Evolutionary conservation across 2,888 invertebrate species (phyloP), one percentile per base, ranked within the genome.

Genomic region (Xanthorhoe spadicearia): DNA sequence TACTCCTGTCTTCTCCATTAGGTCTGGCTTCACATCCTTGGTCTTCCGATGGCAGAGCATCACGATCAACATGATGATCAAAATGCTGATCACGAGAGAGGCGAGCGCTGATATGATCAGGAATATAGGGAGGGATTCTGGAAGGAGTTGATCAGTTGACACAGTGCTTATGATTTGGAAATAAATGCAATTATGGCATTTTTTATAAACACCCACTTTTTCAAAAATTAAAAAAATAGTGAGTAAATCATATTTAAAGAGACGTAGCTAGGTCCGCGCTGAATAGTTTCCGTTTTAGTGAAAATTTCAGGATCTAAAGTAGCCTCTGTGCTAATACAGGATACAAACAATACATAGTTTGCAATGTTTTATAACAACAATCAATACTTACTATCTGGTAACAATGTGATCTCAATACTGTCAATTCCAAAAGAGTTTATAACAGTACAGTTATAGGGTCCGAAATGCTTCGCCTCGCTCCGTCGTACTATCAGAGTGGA

Each of bases 371-470:
- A n/a, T n/a, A n/a, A n/a, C n/a, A 43, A 13, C 13, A 43, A 23
- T 23, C 13, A 18, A 18, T 17, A 95, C 97, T 96, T 94, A 99
- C 99, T 97, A 92, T 98, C 97, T 73, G 97, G 96, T 83, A 96
- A 94, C 71, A 99, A 94, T 68, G 95, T 95, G 70, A 99, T 98
- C 83, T 97, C 95, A 74, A 96, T 94, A 52, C 96, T 96, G 81
- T 97, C 98, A 70, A 95, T 95, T 32, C 99, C 99, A 82, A 97
- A 98, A 28, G 96, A 95, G 86, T 99, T 99, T 60, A 96, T 95
- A n/a, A 98, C 98, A 55, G 97, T 97, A 85, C 99, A 99, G 89
- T 99, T 99, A 92, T 98, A 99, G 70, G 95, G 94, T 28, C 98
- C 98, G 85, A 97, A 99, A 87, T 99, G 98, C 74, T 94, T 95